phyloP scores from a whole-genome alignment of 2,888 invertebrate species.

The Cynaeus angustus region DNA sequence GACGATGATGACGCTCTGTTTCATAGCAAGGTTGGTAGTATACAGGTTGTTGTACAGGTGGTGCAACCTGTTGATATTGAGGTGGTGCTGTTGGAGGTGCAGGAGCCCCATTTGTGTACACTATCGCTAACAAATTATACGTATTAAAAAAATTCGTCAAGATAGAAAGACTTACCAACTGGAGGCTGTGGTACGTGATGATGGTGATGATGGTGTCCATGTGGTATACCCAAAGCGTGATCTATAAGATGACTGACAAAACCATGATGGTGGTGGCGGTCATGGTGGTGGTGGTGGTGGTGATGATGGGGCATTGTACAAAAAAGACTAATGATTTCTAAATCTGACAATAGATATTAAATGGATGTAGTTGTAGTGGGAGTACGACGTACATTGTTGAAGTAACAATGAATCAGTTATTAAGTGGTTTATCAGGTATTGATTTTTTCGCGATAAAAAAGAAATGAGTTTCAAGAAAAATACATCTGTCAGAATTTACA shows the following conservation, averaged over 20 bases:
- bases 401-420: no score
- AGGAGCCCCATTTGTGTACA: neutral
- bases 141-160: neutral
- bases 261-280: conserved; percentile 12
- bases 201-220: neutral
- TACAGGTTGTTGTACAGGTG: neutral
- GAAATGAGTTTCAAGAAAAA: no score
- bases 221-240: neutral
- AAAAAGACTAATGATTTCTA: no score
- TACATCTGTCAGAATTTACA: no score
- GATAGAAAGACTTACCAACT: neutral
- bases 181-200: neutral
- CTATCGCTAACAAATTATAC: neutral
- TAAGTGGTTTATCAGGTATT: no score
- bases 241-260: neutral
- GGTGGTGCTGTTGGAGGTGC: neutral
- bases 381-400: no score
- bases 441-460: no score
- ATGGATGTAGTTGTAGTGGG: no score
- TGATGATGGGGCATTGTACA: neutral
- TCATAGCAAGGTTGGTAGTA: no score
- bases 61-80: neutral
- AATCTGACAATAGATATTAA: no score
- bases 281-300: conserved; percentile 1
- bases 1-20: no score